Percentiles rank a stretch among this genome's conserved stretches.
These are phyloP conservation scores for Micronycteris hirsuta DNA, from an alignment of 2,113 vertebrate genomes.

Conservation along the genomic window DNA sequence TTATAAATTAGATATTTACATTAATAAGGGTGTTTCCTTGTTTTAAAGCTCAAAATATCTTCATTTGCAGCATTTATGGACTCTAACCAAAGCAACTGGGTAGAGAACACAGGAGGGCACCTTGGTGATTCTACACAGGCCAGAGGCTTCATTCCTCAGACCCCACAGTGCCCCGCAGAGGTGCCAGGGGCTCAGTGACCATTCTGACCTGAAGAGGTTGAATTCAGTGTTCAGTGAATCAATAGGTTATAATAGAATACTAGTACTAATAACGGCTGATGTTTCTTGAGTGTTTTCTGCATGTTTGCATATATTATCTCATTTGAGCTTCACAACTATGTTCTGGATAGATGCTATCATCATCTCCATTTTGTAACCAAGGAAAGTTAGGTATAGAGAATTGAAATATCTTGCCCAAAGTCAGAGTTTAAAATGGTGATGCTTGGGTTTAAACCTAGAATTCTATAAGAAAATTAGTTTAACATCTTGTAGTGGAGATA, in stretches of 20 bases:
- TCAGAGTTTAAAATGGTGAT: background rate
- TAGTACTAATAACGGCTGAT: background rate
- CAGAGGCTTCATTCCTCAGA: background rate
- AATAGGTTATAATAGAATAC: background rate
- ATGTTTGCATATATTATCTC: background rate
- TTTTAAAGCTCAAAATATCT: background rate
- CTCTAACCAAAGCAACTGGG: background rate
- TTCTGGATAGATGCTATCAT: background rate
- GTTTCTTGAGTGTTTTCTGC: background rate
- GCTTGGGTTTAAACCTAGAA: background rate
- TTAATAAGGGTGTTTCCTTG: background rate
- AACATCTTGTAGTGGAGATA: background rate
- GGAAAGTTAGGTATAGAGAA: background rate
- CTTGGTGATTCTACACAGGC: background rate
- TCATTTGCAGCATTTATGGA: background rate
- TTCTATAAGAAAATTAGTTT: background rate
- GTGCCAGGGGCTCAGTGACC: background rate
- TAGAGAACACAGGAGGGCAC: background rate
- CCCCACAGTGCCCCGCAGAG: background rate
- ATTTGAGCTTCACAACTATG: background rate
- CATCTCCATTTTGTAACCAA: background rate
- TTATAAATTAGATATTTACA: background rate
- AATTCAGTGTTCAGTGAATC: background rate
- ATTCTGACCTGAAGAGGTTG: background rate
- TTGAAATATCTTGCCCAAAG: background rate